These are phyloP conservation scores for Protodeltote pygarga DNA, from an alignment of 2,888 invertebrate species.

Conservation along the genomic window DNA sequence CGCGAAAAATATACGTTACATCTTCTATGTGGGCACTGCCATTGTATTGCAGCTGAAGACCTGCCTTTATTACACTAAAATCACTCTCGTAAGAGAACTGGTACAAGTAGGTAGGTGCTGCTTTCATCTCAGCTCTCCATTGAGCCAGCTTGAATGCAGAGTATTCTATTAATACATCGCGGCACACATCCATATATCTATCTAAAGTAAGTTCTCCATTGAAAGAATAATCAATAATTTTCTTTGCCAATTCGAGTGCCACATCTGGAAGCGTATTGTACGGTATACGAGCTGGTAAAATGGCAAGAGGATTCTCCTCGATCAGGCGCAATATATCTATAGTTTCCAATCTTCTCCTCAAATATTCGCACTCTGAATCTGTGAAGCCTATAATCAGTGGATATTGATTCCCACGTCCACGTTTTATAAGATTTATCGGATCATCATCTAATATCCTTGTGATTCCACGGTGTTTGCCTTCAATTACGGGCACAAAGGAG, in stretches of 20 bases:
- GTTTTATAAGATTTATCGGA: slow-evolving; percentile 49
- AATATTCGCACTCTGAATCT: slow-evolving; percentile 38
- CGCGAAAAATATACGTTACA: no score
- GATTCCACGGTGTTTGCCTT: slow-evolving; percentile 38
- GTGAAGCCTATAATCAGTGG: slow-evolving; percentile 52
- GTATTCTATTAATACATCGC: slow-evolving; percentile 47
- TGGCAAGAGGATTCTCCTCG: slow-evolving; percentile 53
- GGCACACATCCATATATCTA: slow-evolving; percentile 27
- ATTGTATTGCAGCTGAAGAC: slow-evolving; percentile 42
- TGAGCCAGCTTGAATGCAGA: slow-evolving; percentile 52
- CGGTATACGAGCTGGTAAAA: slow-evolving; percentile 38
- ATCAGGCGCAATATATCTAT: slow-evolving; percentile 27
- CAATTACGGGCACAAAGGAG: slow-evolving; percentile 52
- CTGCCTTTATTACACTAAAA: slow-evolving; percentile 67
- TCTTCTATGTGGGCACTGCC: no score
- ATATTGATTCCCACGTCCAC: slow-evolving; percentile 50
- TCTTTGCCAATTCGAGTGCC: slow-evolving; percentile 29
- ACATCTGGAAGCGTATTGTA: slow-evolving; percentile 31
- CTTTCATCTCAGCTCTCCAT: slow-evolving; percentile 34
- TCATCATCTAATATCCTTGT: slow-evolving; percentile 53
- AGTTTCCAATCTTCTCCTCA: slow-evolving; percentile 18
- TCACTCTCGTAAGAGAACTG: slow-evolving; percentile 77
- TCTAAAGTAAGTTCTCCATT: slow-evolving; percentile 35
- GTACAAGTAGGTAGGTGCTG: slow-evolving; percentile 75
- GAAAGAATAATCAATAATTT: slow-evolving; percentile 43